Conservation (phyloP, 2,113 vertebrate species). For the Pollimyrus isidori region DNA sequence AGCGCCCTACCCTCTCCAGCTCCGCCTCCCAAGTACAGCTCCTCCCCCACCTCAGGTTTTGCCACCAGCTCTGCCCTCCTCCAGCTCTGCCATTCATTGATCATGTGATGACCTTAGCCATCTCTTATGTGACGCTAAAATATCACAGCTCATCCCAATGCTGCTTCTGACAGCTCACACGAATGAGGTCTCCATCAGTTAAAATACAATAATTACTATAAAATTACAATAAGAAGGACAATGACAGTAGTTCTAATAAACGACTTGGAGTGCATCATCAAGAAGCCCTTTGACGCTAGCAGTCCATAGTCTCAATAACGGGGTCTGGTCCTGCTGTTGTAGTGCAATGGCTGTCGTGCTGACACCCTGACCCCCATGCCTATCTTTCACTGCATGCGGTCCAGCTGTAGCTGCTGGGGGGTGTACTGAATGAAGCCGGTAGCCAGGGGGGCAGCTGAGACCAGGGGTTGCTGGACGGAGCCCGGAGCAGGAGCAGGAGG, state of each 20-base stretch:
- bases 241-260: slow-evolving; percentile 19
- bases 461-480: slow-evolving; percentile 51
- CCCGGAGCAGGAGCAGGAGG: slow-evolving; percentile 55
- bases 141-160: neutral
- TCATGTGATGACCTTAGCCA: neutral
- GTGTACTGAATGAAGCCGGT: slow-evolving; percentile 81
- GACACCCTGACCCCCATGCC: neutral
- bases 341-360: slow-evolving; percentile 35
- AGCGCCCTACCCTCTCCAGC: neutral
- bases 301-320: slow-evolving; percentile 30
- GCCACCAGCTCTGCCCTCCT: neutral
- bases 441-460: slow-evolving; percentile 40
- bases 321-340: slow-evolving; percentile 40
- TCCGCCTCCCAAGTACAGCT: neutral
- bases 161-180: slow-evolving; percentile 32
- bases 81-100: neutral
- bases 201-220: slow-evolving; percentile 18
- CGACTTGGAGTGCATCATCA: slow-evolving; percentile 33
- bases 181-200: slow-evolving; percentile 30
- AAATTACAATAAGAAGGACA: slow-evolving; percentile 3
- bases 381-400: slow-evolving; percentile 74
- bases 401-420: slow-evolving; percentile 74
- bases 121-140: neutral
- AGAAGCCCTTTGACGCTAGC: slow-evolving; percentile 52
- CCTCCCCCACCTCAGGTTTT: neutral